Percentiles rank a stretch among this genome's conserved stretches.
These are phyloP conservation scores for Glyphotaelius pellucidus DNA, from an alignment of 2,888 invertebrate species.

Conservation along the genomic window DNA sequence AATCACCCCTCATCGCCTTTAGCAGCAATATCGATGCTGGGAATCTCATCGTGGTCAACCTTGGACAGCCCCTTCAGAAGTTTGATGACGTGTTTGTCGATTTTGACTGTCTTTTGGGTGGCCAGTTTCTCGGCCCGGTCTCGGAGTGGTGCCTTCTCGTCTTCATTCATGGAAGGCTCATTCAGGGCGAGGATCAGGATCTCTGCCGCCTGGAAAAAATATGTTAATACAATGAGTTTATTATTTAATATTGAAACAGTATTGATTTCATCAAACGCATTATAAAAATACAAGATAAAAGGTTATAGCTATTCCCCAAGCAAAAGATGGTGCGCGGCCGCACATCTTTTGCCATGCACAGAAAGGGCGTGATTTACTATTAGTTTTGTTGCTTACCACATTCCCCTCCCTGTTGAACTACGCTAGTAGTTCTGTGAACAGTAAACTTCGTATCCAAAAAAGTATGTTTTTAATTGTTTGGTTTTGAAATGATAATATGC, in stretches of 20 bases:
- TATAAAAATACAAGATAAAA: too few species aligned
- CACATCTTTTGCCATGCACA: too few species aligned
- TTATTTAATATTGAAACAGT: background rate
- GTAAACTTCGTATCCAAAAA: too few species aligned
- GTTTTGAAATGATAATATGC: too few species aligned
- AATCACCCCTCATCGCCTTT: background rate
- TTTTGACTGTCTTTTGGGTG: slow-evolving; percentile 69
- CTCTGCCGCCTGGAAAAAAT: slow-evolving; percentile 73
- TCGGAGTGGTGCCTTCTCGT: slow-evolving; percentile 71
- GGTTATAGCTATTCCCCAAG: too few species aligned
- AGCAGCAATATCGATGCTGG: slow-evolving; percentile 66
- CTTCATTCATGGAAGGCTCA: slow-evolving; percentile 69
- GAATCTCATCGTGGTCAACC: slow-evolving; percentile 70
- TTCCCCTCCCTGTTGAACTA: too few species aligned
- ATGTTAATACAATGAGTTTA: slow-evolving; percentile 69
- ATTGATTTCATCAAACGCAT: background rate
- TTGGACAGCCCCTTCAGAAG: slow-evolving; percentile 68
- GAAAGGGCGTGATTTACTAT: too few species aligned
- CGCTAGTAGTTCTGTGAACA: too few species aligned
- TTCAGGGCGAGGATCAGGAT: slow-evolving; percentile 73
- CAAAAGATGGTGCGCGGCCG: too few species aligned
- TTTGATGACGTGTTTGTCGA: slow-evolving; percentile 68
- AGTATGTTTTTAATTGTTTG: too few species aligned
- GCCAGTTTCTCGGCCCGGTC: slow-evolving; percentile 72
- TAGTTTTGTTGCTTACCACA: too few species aligned